These are phyloP conservation scores for Isichthys henryi DNA, from an alignment of 2,113 vertebrate genomes.

Conservation along the genomic window DNA sequence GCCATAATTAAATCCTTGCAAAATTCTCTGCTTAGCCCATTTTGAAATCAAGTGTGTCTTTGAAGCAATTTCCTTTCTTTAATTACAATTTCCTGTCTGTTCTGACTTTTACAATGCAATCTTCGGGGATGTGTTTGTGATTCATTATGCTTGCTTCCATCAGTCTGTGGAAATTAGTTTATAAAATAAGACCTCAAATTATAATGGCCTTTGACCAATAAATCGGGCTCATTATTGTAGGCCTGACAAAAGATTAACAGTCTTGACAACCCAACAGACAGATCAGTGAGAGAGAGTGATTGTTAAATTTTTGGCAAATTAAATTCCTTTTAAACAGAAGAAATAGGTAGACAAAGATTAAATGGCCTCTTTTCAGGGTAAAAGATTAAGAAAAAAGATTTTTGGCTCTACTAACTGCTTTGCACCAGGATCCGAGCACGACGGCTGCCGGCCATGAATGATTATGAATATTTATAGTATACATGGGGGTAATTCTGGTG, in stretches of 20 bases:
- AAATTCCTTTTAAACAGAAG: slow-evolving; percentile 43
- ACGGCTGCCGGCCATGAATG: slow-evolving; percentile 42
- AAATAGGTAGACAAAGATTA: slow-evolving; percentile 45
- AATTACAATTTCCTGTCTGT: slow-evolving; percentile 96
- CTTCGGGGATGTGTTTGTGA: slow-evolving; percentile 86
- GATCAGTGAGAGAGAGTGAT: slow-evolving; percentile 47
- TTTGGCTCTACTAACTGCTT: slow-evolving; percentile 32
- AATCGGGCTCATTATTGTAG: slow-evolving; percentile 81
- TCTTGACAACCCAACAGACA: slow-evolving; percentile 79
- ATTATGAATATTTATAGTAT: slow-evolving; percentile 50
- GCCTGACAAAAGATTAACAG: slow-evolving; percentile 81
- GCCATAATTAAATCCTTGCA: slow-evolving; percentile 92
- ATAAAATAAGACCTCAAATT: slow-evolving; percentile 92
- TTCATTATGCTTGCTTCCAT: slow-evolving; percentile 91
- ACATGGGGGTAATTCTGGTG: slow-evolving; percentile 44
- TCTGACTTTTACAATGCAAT: slow-evolving; percentile 95
- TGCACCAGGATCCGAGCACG: slow-evolving; percentile 33
- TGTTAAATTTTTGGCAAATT: slow-evolving; percentile 50
- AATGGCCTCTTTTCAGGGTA: slow-evolving; percentile 40
- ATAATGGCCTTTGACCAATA: slow-evolving; percentile 90
- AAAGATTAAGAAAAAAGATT: slow-evolving; percentile 34
- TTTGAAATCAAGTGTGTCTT: slow-evolving; percentile 90
- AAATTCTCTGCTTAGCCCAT: slow-evolving; percentile 83
- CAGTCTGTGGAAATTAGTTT: slow-evolving; percentile 87
- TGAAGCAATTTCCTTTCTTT: slow-evolving; percentile 95